Percentiles rank a stretch among this genome's conserved stretches.
Evolutionary conservation across 2,797 vertebrate species (phyloP).

Genomic region (Nothura maculosa): DNA sequence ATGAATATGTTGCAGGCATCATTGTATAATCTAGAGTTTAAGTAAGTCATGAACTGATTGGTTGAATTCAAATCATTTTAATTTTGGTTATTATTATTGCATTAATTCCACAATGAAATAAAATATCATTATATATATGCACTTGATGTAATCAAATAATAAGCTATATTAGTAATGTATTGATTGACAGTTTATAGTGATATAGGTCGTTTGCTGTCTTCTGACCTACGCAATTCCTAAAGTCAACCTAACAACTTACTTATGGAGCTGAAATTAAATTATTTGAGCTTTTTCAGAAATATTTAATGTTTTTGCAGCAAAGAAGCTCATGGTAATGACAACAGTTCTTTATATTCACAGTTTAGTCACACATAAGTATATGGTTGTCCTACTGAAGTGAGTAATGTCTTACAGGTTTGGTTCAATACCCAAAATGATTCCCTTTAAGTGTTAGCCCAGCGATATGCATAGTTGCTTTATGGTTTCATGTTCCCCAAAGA

Average conservation of each 20-base stretch:
- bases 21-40: not conserved
- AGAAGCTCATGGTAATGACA: not conserved
- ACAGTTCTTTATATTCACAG: not conserved
- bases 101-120: not conserved
- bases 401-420: not conserved
- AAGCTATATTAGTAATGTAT: not conserved
- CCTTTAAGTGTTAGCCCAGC: not conserved
- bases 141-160: not conserved
- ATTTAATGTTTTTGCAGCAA: not conserved
- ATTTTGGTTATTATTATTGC: fast-evolving
- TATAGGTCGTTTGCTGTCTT: not conserved
- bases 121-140: not conserved
- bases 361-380: not conserved
- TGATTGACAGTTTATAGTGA: not conserved
- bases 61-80: not conserved
- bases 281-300: not conserved
- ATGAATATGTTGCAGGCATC: not conserved
- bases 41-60: not conserved
- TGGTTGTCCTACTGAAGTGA: not conserved
- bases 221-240: not conserved
- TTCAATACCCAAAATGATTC: constrained; percentile 1
- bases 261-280: not conserved
- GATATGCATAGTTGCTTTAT: not conserved
- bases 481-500: not conserved
- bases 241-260: not conserved